Evolutionary conservation across 2,113 vertebrate genomes (phyloP).

Genomic region (Calidris pygmaea): DNA sequence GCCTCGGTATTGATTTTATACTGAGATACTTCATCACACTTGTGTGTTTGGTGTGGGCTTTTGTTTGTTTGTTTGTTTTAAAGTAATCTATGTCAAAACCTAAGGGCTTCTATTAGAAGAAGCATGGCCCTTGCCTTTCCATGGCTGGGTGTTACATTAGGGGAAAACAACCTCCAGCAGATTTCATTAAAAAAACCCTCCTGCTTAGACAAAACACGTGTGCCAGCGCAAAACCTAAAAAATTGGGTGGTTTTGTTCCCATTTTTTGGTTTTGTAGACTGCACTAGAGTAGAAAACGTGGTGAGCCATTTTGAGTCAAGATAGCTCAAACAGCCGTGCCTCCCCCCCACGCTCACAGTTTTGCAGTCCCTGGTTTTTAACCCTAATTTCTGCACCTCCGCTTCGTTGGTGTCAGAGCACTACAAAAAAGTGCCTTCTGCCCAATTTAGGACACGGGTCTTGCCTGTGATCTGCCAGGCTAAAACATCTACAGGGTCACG

Average conservation of each 20-base stretch:
- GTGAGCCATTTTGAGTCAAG: neutral
- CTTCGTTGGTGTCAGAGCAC: rapidly evolving
- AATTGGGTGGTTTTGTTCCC: no score
- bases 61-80: neutral
- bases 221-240: neutral
- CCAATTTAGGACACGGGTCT: neutral
- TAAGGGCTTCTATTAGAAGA: slow-evolving; percentile 54
- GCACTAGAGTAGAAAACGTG: neutral
- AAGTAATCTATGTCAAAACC: neutral
- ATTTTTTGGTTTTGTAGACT: neutral
- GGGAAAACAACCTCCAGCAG: neutral
- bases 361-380: neutral
- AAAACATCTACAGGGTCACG: neutral
- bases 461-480: neutral
- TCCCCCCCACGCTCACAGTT: neutral
- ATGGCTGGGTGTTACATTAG: neutral
- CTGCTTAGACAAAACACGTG: neutral
- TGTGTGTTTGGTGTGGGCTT: neutral
- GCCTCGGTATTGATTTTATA: slow-evolving; percentile 67
- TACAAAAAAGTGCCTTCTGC: neutral
- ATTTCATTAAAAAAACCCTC: neutral
- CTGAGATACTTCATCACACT: slow-evolving; percentile 66
- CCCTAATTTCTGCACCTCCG: neutral
- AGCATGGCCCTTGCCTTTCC: neutral
- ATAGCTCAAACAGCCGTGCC: neutral